Evolutionary conservation across 2,113 vertebrate genomes (phyloP), one percentile per base, ranked within the genome.

Genomic region (Tragelaphus imberbis): DNA sequence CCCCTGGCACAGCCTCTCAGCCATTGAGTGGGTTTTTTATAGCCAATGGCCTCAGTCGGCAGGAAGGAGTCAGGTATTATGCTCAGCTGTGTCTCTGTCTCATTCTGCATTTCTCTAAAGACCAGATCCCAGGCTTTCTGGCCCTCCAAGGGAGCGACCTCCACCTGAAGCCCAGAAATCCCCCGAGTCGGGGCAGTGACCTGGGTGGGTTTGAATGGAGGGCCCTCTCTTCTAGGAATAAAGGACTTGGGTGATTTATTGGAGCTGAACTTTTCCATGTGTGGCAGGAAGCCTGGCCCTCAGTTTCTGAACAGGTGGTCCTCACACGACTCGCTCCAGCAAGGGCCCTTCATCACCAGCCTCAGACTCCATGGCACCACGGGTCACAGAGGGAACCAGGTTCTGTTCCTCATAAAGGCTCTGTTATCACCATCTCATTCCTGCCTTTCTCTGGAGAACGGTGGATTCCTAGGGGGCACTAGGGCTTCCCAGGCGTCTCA

Each of bases 281-380:
- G 92, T 75, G 96, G 89, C 96, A 97, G 98, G 97, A 98, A 98
- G 95, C 96, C 61, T 87, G 95, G 61, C 40, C 88, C 44, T 92
- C 89, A 86, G 93, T 95, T 96, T 98, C 86, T 88, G 92, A 98
- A 97, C 98, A 98, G 98, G 96, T 98, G 98, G 96, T 88, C 98
- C 98, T 84, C 21, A 36, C 81, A 36, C 1, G 2, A 56, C 53
- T 25, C 21, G 0, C 53, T 56, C n/a, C 3, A 7, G 97, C 94
- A 84, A 63, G 98, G 97, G 97, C 87, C 7, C 97, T 94, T 82
- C 61, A 91, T 95, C 97, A 88, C 92, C 90, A 84, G 95, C 95
- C 28, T n/a, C 95, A 88, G 97, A 91, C 96, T 33, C 94, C 79
- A 82, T 0, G 5, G 97, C 95, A 95, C 97, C 98, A 96, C 94